Base-by-base conservation (phyloP, 1,140 invertebrate species). In the Patella vulgata region DNA sequence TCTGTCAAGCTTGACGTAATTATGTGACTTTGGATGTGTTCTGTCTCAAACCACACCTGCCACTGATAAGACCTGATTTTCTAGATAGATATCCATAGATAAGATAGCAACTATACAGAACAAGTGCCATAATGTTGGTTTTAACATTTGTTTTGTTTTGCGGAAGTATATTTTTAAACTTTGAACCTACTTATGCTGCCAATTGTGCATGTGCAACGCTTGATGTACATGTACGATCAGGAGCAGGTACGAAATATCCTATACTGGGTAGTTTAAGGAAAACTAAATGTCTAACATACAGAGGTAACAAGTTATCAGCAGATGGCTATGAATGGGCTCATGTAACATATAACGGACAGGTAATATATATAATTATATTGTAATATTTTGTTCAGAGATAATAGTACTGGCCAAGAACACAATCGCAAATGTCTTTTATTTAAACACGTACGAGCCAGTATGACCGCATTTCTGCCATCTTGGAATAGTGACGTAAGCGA, bases 261-360 rank as follows among this genome's bases (percentile, higher is more conserved):
- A 27, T 58, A 12, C 25, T 44, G n/a, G 30, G 42, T 31, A 44
- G 21, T 6, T 21, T 58, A 40, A 19, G 42, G n/a, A 44, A 28
- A n/a, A 9, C 25, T 8, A 17, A 58, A 17, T 47, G 55, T 47
- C 21, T 58, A 17, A 58, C 55, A 4, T 42, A 42, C 21, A 23
- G 46, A 12, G 42, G 44, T 28, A 27, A 58, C 28, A 23, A 27
- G 17, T 27, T 43, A 8, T 30, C 27, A 19, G 55, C 55, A 17
- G 28, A 58, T 46, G 55, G 55, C 19, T 58, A 58, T 43, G 30
- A 19, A 11, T 58, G 55, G 55, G 55, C 31, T 0, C 42, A 58
- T 27, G 43, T 58, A n/a, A 27, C 40, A 27, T 58, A 58, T 27
- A 25, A 58, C 17, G 55, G 55, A 31, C 27, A 58, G 55, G 55